These are phyloP conservation scores for Oxyura jamaicensis DNA, from an alignment of 2,113 vertebrate genomes.

Conservation along the genomic window DNA sequence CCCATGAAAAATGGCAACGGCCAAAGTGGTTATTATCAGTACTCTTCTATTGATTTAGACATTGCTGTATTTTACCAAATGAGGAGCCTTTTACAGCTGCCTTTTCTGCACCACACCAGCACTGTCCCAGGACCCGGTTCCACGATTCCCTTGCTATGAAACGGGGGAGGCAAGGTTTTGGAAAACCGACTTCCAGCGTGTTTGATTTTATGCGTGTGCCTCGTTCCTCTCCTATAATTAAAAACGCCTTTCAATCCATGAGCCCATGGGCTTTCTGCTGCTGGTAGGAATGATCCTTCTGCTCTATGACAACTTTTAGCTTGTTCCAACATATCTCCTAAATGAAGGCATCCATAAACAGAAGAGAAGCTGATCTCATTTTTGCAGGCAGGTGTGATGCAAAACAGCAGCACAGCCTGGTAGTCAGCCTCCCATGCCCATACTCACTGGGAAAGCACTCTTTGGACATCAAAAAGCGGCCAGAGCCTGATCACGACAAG, in stretches of 20 bases:
- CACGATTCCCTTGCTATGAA: not conserved
- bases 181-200: not conserved
- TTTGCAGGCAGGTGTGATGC: not conserved
- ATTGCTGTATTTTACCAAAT: not conserved
- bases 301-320: not conserved
- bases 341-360: not conserved
- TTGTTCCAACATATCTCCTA: not conserved
- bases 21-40: not conserved
- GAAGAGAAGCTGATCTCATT: slow-evolving; percentile 10
- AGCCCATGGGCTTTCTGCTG: not conserved
- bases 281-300: not conserved
- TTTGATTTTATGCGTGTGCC: not conserved
- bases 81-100: not conserved
- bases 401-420: not conserved
- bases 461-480: not conserved
- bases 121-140: not conserved
- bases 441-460: not conserved
- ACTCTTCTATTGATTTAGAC: not conserved
- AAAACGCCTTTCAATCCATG: not conserved
- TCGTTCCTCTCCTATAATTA: not conserved
- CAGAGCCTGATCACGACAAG: not conserved
- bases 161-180: not conserved
- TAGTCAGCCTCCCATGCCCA: not conserved
- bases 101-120: not conserved
- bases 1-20: not conserved